Conservation (phyloP, 2,797 vertebrate species). For the Sarcophilus harrisii region DNA sequence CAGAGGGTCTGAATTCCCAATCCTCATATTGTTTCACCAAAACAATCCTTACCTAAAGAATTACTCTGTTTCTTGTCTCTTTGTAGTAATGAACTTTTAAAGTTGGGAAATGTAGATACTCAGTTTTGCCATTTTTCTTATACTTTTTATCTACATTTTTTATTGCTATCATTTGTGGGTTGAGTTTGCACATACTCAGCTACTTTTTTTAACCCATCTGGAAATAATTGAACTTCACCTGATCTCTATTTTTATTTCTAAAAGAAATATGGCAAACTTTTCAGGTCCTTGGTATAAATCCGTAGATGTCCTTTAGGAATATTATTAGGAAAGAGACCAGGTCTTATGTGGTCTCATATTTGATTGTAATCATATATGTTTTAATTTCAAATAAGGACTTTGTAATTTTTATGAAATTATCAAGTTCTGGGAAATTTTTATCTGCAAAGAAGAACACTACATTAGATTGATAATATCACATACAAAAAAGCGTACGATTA, state of each 20-base stretch:
- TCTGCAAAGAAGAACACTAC: background rate
- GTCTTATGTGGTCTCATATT: conserved; percentile 34
- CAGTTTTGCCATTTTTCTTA: background rate
- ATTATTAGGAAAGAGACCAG: background rate
- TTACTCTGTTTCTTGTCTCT: background rate
- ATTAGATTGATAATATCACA: background rate
- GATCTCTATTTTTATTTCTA: conserved; percentile 61
- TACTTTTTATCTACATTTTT: background rate
- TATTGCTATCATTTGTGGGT: conserved; percentile 21
- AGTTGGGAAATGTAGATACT: background rate
- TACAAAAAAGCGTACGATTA: background rate
- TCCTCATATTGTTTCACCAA: background rate
- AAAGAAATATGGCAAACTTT: background rate
- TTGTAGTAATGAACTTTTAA: background rate
- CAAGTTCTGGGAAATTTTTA: background rate
- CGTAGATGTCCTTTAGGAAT: background rate
- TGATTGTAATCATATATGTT: conserved; percentile 33
- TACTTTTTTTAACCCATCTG: background rate
- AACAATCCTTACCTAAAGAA: background rate
- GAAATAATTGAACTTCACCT: conserved; percentile 52
- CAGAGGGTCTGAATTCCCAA: background rate
- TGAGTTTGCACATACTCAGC: background rate
- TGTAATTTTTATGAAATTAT: background rate
- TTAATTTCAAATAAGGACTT: conserved; percentile 18
- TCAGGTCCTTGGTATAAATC: background rate